Conservation (phyloP, 2,888 invertebrate species). For the Subacronicta megacephala region DNA sequence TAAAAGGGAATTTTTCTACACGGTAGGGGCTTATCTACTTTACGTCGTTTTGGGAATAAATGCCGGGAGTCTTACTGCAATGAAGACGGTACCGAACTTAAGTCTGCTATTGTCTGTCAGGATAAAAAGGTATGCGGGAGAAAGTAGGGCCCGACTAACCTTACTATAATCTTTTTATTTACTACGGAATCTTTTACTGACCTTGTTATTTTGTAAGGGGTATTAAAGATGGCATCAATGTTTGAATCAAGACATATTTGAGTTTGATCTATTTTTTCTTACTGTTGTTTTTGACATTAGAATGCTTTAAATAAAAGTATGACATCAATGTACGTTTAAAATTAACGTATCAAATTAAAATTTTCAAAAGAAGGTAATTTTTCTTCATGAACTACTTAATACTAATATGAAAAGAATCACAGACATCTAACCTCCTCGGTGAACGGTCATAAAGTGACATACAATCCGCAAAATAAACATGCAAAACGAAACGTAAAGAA, state of each 20-base stretch:
- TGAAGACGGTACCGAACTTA: slow-evolving; percentile 77
- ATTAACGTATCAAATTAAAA: too few relatives aligned
- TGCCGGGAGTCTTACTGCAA: slow-evolving; percentile 76
- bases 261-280: slow-evolving; percentile 4
- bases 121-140: slow-evolving; percentile 78
- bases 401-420: too few relatives aligned
- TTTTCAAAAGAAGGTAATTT: too few relatives aligned
- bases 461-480: slow-evolving; percentile 19
- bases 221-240: slow-evolving; percentile 38
- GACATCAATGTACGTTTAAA: too few relatives aligned
- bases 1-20: slow-evolving; percentile 82
- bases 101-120: slow-evolving; percentile 81
- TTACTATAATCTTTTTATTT: slow-evolving; percentile 79
- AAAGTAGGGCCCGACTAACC: slow-evolving; percentile 67
- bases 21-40: slow-evolving; percentile 79
- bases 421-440: background rate
- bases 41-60: slow-evolving; percentile 82
- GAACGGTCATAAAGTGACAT: slow-evolving; percentile 7
- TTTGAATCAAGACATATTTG: slow-evolving; percentile 18
- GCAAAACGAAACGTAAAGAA: slow-evolving; percentile 21
- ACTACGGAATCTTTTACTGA: slow-evolving; percentile 70
- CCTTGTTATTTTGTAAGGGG: slow-evolving; percentile 69
- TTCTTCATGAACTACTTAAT: too few relatives aligned
- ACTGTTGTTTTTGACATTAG: too few relatives aligned
- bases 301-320: too few relatives aligned